phyloP scores from a whole-genome alignment of 30 jellyfish, hydroid and myxozoan genomes.

The Hydra vulgaris region DNA sequence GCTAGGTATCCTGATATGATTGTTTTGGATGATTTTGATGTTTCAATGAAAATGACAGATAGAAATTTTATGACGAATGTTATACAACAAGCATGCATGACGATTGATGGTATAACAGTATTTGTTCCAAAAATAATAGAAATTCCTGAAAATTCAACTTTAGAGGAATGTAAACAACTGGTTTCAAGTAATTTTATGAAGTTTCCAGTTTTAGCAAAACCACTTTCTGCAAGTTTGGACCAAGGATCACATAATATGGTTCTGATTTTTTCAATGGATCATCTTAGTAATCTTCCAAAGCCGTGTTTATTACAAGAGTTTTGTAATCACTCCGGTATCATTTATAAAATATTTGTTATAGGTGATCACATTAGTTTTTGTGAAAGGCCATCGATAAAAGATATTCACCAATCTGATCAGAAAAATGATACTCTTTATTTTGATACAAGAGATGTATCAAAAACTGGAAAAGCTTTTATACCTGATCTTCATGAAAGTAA shows the following conservation, averaged over 20 bases:
- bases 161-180: slow-evolving; percentile 10
- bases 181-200: slow-evolving; percentile 16
- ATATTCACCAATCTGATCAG: slow-evolving; percentile 37
- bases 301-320: slow-evolving; percentile 90
- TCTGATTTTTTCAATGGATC: slow-evolving; percentile 37
- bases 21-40: slow-evolving; percentile 47
- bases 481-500: slow-evolving; percentile 48
- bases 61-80: slow-evolving; percentile 32
- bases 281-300: slow-evolving; percentile 30
- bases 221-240: slow-evolving; percentile 59
- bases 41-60: slow-evolving; percentile 21
- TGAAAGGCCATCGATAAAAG: slow-evolving; percentile 84
- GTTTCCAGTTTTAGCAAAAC: slow-evolving; percentile 65
- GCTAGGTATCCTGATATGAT: slow-evolving; percentile 9
- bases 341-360: slow-evolving; percentile 56
- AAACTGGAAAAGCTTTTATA: slow-evolving; percentile 40
- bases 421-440: slow-evolving; percentile 25
- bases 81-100: slow-evolving; percentile 39
- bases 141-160: slow-evolving; percentile 3
- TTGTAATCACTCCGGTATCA: slow-evolving; percentile 67
- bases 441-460: slow-evolving; percentile 61
- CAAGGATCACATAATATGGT: slow-evolving; percentile 71
- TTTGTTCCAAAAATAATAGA: slow-evolving; percentile 70
- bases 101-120: slow-evolving; percentile 31
- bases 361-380: slow-evolving; percentile 49